Conservation (phyloP, 2,113 vertebrate genomes). For the Castor canadensis region DNA sequence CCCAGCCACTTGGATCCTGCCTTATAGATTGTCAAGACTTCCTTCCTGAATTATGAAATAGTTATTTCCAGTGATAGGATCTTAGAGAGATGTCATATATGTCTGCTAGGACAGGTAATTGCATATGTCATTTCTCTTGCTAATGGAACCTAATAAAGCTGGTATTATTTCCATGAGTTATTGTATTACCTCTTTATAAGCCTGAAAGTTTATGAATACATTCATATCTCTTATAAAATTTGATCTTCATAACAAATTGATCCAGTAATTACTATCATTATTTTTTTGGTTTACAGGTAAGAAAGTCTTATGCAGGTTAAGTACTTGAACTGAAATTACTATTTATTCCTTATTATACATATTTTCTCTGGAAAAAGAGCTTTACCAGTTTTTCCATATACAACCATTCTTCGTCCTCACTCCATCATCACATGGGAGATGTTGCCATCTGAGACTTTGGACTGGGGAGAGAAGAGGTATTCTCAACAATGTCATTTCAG, state of each 20-base stretch:
- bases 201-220: neutral
- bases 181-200: neutral
- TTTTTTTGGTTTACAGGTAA: neutral
- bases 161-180: neutral
- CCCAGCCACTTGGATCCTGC: neutral
- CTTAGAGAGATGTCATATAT: neutral
- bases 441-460: neutral
- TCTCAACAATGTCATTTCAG: neutral
- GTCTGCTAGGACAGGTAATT: neutral
- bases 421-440: neutral
- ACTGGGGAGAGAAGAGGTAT: neutral
- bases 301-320: neutral
- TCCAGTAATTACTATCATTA: neutral
- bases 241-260: neutral
- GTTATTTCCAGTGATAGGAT: neutral
- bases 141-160: neutral
- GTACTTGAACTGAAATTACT: neutral
- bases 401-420: neutral
- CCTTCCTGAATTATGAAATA: constrained; percentile 30
- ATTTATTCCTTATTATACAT: neutral
- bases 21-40: constrained; percentile 30
- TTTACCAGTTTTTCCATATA: neutral
- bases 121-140: neutral
- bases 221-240: neutral
- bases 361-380: neutral